Percentiles rank a stretch among this genome's conserved stretches.
phyloP scores from a whole-genome alignment of 35 echinoderm and acorn worm species.

The Ptychodera flava region DNA sequence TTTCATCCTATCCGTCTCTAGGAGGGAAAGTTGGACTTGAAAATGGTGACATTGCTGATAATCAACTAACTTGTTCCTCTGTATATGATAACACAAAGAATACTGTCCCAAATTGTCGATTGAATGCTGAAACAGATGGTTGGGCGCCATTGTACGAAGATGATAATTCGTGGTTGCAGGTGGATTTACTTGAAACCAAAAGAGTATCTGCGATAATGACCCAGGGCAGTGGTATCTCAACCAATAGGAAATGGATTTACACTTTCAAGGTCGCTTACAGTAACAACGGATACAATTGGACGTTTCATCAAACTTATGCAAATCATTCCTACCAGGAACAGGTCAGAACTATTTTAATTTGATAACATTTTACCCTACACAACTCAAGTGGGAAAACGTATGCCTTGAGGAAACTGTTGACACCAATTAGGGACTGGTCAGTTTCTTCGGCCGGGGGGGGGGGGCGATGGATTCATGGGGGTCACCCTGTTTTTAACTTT shows the following conservation, averaged over 20 bases:
- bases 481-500: too few relatives aligned
- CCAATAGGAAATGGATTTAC: neutral
- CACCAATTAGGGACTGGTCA: too few relatives aligned
- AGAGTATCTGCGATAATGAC: neutral
- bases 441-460: too few relatives aligned
- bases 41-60: neutral
- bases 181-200: neutral
- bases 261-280: neutral
- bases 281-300: neutral
- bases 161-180: neutral
- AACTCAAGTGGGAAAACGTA: too few relatives aligned
- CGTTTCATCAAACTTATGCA: neutral
- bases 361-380: too few relatives aligned
- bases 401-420: too few relatives aligned
- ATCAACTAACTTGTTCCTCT: neutral
- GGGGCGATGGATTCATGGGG: too few relatives aligned
- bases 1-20: neutral
- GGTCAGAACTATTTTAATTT: neutral
- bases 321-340: neutral
- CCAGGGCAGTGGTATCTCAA: neutral
- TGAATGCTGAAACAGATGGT: neutral
- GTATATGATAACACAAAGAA: neutral
- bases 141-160: neutral
- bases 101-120: neutral
- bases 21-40: neutral